Conservation (phyloP, 2,888 invertebrate species). For the Sarcophaga carnaria region DNA sequence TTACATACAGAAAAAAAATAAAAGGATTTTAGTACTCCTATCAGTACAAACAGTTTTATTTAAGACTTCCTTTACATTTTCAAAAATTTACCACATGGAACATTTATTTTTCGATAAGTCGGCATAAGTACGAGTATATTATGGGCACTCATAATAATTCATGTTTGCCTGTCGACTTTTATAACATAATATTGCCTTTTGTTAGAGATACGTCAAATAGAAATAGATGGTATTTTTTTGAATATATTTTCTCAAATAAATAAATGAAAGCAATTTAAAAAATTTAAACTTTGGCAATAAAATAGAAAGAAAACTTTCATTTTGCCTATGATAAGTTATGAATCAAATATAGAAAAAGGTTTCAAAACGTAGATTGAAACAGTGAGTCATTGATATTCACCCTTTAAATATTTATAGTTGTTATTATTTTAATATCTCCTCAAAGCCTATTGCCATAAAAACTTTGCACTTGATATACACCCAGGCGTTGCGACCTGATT, state of each 20-base stretch:
- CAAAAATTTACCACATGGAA: constrained; percentile 12
- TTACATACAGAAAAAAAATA: neutral
- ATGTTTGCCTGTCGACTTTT: neutral
- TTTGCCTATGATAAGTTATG: neutral
- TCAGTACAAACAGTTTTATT: neutral
- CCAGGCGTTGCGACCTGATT: no score
- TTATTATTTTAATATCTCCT: no score
- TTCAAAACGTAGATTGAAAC: no score
- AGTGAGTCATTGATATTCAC: no score
- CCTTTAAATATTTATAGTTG: no score
- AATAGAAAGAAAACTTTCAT: neutral
- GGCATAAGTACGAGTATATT: constrained; percentile 4
- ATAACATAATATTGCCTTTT: neutral
- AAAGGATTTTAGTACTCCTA: neutral
- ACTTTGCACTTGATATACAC: no score
- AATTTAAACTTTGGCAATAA: neutral
- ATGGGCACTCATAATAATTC: neutral
- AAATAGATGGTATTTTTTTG: neutral
- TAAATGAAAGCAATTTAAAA: neutral
- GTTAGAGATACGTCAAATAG: neutral
- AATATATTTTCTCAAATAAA: neutral
- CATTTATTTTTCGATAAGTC: constrained; percentile 44
- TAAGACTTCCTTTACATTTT: neutral
- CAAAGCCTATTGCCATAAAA: no score
- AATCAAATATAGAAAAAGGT: neutral